These are phyloP conservation scores for Taenioides sp. DNA, from an alignment of 2,797 vertebrate species.

Conservation along the genomic window DNA sequence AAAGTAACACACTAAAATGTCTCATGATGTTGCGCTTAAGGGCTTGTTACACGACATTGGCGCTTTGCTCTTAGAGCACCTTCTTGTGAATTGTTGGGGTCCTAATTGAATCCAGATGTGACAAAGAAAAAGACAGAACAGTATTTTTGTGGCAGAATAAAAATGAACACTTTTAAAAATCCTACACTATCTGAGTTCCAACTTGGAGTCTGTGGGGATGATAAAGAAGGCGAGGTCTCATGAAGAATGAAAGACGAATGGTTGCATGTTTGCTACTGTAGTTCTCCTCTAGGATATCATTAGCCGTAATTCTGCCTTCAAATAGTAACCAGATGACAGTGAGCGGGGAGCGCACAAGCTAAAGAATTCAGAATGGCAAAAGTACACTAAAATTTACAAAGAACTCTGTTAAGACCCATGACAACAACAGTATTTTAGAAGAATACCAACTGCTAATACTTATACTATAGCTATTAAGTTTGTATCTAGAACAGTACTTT, in stretches of 20 bases:
- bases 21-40: neutral
- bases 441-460: neutral
- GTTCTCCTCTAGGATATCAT: slow-evolving; percentile 76
- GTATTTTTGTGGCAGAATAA: slow-evolving; percentile 28
- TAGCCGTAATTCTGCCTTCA: slow-evolving; percentile 71
- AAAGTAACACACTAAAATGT: no score
- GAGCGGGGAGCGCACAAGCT: neutral
- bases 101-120: slow-evolving; percentile 59
- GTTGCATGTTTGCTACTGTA: slow-evolving; percentile 75
- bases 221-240: slow-evolving; percentile 36
- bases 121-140: slow-evolving; percentile 20
- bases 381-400: neutral
- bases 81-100: slow-evolving; percentile 40
- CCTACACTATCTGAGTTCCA: slow-evolving; percentile 17
- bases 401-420: neutral
- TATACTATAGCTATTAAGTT: neutral
- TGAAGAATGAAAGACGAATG: slow-evolving; percentile 35
- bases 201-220: slow-evolving; percentile 15
- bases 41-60: slow-evolving; percentile 46
- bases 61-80: slow-evolving; percentile 28
- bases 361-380: neutral
- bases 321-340: slow-evolving; percentile 76
- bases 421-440: neutral
- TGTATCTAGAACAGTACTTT: no score
- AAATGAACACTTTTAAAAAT: slow-evolving; percentile 20